Evolutionary conservation across 2,797 vertebrate genomes (phyloP).

Genomic region (Numenius phaeopus): DNA sequence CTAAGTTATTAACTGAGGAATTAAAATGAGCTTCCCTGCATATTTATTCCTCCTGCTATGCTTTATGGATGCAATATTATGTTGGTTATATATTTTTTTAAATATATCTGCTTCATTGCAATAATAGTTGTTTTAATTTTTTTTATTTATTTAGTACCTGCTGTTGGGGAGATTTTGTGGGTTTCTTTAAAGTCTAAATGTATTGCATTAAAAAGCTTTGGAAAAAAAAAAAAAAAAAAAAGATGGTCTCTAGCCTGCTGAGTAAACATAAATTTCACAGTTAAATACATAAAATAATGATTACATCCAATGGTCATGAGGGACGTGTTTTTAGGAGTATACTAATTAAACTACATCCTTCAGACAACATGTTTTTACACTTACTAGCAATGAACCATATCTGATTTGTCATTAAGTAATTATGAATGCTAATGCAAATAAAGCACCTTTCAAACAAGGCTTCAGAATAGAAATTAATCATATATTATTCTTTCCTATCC

Average conservation of each 20-base stretch:
- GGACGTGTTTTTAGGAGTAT: conserved; percentile 89
- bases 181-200: conserved; percentile 63
- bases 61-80: conserved; percentile 65
- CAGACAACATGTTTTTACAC: conserved; percentile 91
- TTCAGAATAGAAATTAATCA: conserved; percentile 87
- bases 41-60: conserved; percentile 48
- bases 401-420: conserved; percentile 99
- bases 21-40: conserved; percentile 48
- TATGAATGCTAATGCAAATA: conserved; percentile 98
- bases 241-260: conserved; percentile 65
- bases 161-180: conserved; percentile 58
- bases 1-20: conserved; percentile 68
- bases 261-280: conserved; percentile 87
- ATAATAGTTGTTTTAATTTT: conserved; percentile 44
- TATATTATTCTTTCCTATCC: conserved; percentile 77
- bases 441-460: conserved; percentile 90
- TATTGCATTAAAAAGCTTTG: conserved; percentile 64
- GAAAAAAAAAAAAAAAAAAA: conserved; percentile 4
- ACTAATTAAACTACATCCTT: conserved; percentile 94
- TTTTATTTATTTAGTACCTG: conserved; percentile 60
- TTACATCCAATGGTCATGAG: conserved; percentile 86
- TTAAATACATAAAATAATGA: conserved; percentile 91
- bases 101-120: conserved; percentile 41
- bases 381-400: conserved; percentile 94
- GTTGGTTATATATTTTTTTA: background rate